Evolutionary conservation across 2,888 invertebrate genomes (phyloP).

Genomic region (Tetragonula carbonaria): DNA sequence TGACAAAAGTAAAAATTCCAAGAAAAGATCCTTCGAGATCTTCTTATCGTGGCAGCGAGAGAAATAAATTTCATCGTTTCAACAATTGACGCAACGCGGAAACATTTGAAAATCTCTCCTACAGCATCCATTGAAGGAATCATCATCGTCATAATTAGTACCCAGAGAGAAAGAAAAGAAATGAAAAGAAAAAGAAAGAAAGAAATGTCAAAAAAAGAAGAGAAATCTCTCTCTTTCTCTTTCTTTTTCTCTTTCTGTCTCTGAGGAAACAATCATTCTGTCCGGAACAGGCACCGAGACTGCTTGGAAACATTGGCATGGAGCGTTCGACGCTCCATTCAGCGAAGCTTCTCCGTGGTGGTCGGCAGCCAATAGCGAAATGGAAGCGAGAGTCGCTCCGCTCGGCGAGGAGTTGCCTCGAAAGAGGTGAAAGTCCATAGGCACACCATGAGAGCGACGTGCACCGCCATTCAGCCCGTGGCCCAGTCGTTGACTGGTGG

Average conservation of each 20-base stretch:
- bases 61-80: too few relatives aligned
- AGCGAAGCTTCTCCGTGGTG: conserved; percentile 5
- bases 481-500: conserved; percentile 38
- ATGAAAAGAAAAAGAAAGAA: neutral
- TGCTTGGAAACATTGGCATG: neutral
- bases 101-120: too few relatives aligned
- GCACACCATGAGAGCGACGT: conserved; percentile 60
- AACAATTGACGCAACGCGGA: neutral
- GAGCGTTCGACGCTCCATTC: neutral
- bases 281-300: neutral
- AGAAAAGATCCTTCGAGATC: too few relatives aligned
- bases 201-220: neutral
- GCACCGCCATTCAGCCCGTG: conserved; percentile 38
- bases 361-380: conserved; percentile 62
- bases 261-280: neutral
- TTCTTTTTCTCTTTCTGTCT: too few relatives aligned
- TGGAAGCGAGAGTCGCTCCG: conserved; percentile 71
- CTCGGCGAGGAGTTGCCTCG: conserved; percentile 51
- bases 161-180: too few relatives aligned
- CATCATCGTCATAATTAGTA: too few relatives aligned
- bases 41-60: too few relatives aligned
- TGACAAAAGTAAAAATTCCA: neutral
- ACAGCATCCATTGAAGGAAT: too few relatives aligned
- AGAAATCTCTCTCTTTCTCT: too few relatives aligned
- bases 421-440: conserved; percentile 77